A percentile compares a stretch with the other conserved stretches of the same genome.
Evolutionary conservation across 2,113 vertebrate genomes (phyloP).

Genomic region (Podiceps cristatus): DNA sequence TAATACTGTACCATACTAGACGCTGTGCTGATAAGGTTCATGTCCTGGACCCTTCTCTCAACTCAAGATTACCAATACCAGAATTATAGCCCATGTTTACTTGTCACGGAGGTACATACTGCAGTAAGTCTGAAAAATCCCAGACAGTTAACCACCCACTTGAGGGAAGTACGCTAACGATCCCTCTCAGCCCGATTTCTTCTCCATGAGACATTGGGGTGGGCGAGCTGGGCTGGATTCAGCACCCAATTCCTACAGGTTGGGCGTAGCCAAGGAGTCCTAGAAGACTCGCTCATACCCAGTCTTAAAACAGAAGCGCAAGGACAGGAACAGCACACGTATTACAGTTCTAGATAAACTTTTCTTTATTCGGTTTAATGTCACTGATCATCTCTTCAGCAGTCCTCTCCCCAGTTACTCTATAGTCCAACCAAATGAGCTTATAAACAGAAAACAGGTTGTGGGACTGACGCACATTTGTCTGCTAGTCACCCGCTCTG

Average conservation of each 20-base stretch:
- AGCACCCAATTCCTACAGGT: background rate
- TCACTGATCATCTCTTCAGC: background rate
- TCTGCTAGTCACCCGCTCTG: background rate
- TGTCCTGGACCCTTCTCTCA: background rate
- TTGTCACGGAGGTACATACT: background rate
- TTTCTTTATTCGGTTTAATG: background rate
- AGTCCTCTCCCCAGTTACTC: background rate
- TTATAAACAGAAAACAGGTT: background rate
- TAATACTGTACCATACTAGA: background rate
- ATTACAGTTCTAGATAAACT: background rate
- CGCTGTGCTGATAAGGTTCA: background rate
- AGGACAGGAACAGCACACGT: rapidly evolving
- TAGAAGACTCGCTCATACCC: background rate
- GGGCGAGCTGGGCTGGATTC: background rate
- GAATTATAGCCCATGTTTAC: background rate
- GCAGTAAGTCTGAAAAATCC: background rate
- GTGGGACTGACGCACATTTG: background rate
- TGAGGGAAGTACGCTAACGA: background rate
- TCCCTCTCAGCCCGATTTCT: background rate
- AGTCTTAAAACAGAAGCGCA: background rate
- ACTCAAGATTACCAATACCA: background rate
- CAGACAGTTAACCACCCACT: background rate
- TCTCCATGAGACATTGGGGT: background rate
- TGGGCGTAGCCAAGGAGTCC: background rate
- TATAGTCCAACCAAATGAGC: background rate